phyloP scores from a whole-genome alignment of 2,888 invertebrate species.

The Xestia sexstrigata region DNA sequence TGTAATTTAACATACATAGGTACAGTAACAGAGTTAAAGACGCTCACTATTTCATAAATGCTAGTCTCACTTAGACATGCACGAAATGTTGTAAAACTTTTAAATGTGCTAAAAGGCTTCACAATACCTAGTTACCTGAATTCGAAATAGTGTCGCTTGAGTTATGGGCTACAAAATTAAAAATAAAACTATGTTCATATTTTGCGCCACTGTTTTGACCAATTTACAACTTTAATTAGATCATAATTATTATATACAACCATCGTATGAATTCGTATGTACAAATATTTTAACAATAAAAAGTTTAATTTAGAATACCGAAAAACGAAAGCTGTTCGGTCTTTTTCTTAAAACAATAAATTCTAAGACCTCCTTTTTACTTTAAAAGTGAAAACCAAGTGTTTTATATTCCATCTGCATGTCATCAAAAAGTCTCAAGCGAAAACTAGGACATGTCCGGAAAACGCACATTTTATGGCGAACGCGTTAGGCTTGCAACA shows the following conservation, averaged over 20 bases:
- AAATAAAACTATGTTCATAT: background rate
- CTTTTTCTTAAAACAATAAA: too few relatives aligned
- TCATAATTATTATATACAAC: too few relatives aligned
- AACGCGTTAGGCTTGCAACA: conserved; percentile 63
- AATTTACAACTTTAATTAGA: background rate
- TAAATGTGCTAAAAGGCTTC: conserved; percentile 47
- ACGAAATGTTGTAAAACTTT: conserved; percentile 56
- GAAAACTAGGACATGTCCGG: conserved; percentile 60
- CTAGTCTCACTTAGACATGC: conserved; percentile 42
- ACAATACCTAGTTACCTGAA: conserved; percentile 21
- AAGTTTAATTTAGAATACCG: background rate
- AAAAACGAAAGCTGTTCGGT: conserved; percentile 1
- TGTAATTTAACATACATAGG: conserved; percentile 62
- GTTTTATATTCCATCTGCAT: conserved; percentile 47
- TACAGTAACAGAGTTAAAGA: conserved; percentile 61
- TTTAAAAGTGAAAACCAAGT: conserved; percentile 61
- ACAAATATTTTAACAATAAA: background rate
- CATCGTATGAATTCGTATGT: too few relatives aligned
- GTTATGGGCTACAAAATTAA: background rate
- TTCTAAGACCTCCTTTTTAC: conserved; percentile 16
- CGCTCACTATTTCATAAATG: conserved; percentile 72
- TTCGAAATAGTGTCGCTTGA: background rate
- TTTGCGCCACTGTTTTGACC: background rate
- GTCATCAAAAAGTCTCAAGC: conserved; percentile 47
- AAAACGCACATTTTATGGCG: conserved; percentile 57